Evolutionary conservation across 37 sponge, comb jelly and placozoan species (phyloP), one percentile per base, ranked within the genome.

Genomic region (Amphimedon queenslandica): DNA sequence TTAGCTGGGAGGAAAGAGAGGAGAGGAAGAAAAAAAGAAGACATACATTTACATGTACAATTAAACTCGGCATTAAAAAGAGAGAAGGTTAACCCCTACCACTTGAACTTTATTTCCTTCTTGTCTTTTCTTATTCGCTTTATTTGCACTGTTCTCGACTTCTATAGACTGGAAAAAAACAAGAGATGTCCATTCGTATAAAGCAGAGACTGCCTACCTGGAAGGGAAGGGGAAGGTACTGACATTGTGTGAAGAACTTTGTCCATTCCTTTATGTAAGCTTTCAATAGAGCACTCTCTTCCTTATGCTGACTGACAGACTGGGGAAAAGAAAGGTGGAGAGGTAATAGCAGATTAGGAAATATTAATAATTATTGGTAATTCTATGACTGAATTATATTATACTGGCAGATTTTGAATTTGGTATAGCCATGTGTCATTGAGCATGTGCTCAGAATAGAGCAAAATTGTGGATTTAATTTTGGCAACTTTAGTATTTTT

Each of bases 231-330:
- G 94, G 94, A 4, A 93, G 90, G 67, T 90, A 93, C 63, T 77
- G 65, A 43, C 90, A 89, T 81, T 93, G 94, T 3, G 87, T 74
- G 69, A 93, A 93, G 80, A 79, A 93, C 77, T 86, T 81, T 53
- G 80, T 82, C 94, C 94, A 93, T 66, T 93, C 94, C 3, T 65
- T 30, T 43, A 93, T 93, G 80, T 93, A 93, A 0, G 94, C 90
- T 76, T 82, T 78, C 60, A 93, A 79, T 42, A 93, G 64, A 25
- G 84, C 87, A 40, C 83, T 73, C 63, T 93, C 94, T 35, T 93
- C 94, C 5, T 77, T 56, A 63, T 93, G 86, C 2, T 34, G 40
- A 40, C 82, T 67, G 30, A 93, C 94, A 3, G 80, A 23, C 94
- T 89, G 67, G 53, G 13, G 13, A 18, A 18, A 47, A 47, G 53